phyloP scores from a whole-genome alignment of 1,140 invertebrate genomes.

The Heliconius nattereri region DNA sequence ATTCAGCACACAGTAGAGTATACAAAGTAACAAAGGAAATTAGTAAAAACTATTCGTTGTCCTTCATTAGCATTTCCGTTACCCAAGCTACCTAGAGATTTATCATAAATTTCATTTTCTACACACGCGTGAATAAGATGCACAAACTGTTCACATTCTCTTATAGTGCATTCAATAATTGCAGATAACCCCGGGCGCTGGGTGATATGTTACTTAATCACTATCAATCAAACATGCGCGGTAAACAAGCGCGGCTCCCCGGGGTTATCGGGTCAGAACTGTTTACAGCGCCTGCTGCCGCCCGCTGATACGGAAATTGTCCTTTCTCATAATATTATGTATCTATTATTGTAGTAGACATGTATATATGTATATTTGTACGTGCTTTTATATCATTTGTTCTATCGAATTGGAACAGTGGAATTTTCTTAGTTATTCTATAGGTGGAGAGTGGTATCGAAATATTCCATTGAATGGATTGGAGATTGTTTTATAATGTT shows the following conservation, averaged over 20 bases:
- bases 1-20: too few relatives aligned
- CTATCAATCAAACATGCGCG: slow-evolving; percentile 68
- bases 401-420: slow-evolving; percentile 23
- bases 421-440: slow-evolving; percentile 1
- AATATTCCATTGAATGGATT: background rate
- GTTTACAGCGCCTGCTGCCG: slow-evolving; percentile 49
- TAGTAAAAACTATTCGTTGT: too few relatives aligned
- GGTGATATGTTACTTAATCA: slow-evolving; percentile 47
- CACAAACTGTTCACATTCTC: slow-evolving; percentile 22
- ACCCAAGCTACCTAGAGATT: too few relatives aligned
- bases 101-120: background rate
- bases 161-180: slow-evolving; percentile 22
- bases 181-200: slow-evolving; percentile 53
- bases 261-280: slow-evolving; percentile 57
- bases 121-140: background rate
- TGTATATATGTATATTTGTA: background rate
- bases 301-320: slow-evolving; percentile 34
- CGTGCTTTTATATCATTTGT: background rate
- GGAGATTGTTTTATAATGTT: background rate
- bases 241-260: slow-evolving; percentile 55
- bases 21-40: too few relatives aligned
- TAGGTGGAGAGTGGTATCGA: background rate
- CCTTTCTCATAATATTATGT: slow-evolving; percentile 23
- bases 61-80: too few relatives aligned
- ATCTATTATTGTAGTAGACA: background rate